Evolutionary conservation across 2,888 invertebrate species (phyloP).

Genomic region (Hypercompe scribonia): DNA sequence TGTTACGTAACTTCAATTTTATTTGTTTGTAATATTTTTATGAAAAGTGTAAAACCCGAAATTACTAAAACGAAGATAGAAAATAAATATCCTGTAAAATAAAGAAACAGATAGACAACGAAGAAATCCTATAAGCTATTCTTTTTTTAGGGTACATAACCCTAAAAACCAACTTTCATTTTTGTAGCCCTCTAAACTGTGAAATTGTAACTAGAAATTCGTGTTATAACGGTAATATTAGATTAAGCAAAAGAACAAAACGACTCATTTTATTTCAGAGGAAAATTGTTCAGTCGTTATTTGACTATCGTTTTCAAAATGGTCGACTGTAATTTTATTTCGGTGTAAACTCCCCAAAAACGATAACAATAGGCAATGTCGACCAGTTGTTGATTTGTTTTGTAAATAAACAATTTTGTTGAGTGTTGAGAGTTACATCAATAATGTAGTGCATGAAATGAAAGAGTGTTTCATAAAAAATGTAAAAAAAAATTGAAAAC

Average conservation of each 20-base stretch:
- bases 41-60: no score
- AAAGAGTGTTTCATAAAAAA: background rate
- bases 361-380: conserved; percentile 8
- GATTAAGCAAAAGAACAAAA: conserved; percentile 5
- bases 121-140: background rate
- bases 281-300: conserved; percentile 10
- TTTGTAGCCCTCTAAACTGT: background rate
- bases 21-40: no score
- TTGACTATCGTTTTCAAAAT: conserved; percentile 26
- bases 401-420: conserved; percentile 4
- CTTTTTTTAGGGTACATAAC: background rate
- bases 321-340: conserved; percentile 11
- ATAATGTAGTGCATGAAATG: background rate
- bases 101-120: no score
- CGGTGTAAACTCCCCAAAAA: background rate
- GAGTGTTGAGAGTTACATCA: background rate
- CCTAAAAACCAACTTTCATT: background rate
- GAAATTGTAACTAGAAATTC: background rate
- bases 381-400: conserved; percentile 8
- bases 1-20: background rate
- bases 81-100: background rate
- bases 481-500: background rate
- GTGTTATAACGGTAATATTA: background rate
- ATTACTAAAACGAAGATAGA: background rate
- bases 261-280: conserved; percentile 7